These are phyloP conservation scores for Cyprinodon diabolis DNA, from an alignment of 2,797 vertebrate genomes.

Conservation along the genomic window DNA sequence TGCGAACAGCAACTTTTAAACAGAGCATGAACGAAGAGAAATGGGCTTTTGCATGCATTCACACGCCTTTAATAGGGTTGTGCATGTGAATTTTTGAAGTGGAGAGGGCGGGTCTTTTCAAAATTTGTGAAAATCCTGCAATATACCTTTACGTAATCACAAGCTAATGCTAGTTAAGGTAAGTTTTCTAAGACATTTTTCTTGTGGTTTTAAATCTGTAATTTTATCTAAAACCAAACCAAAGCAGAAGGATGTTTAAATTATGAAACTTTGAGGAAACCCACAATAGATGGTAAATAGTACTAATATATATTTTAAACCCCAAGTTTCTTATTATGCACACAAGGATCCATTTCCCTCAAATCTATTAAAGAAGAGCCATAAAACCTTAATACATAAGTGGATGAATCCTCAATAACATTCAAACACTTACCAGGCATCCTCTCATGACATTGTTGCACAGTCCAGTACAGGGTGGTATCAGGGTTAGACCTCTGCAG, in stretches of 20 bases:
- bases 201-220: not conserved
- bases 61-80: too few species aligned
- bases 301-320: not conserved
- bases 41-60: too few species aligned
- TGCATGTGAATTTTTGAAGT: too few species aligned
- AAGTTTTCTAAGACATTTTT: not conserved
- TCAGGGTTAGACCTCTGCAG: slow-evolving; percentile 89
- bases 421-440: slow-evolving; percentile 81
- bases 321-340: not conserved
- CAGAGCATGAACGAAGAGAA: too few species aligned
- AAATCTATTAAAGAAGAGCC: not conserved
- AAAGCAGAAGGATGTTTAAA: not conserved
- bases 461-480: slow-evolving; percentile 86
- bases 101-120: too few species aligned
- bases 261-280: not conserved
- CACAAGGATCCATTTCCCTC: not conserved
- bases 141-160: not conserved
- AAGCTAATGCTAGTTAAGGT: not conserved
- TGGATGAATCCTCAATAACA: not conserved
- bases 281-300: not conserved
- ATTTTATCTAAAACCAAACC: not conserved
- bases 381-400: not conserved
- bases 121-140: too few species aligned
- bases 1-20: too few species aligned
- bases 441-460: slow-evolving; percentile 90